Evolutionary conservation across 2,113 vertebrate species (phyloP), one percentile per base, ranked within the genome.

Genomic region (Hippocampus comes): DNA sequence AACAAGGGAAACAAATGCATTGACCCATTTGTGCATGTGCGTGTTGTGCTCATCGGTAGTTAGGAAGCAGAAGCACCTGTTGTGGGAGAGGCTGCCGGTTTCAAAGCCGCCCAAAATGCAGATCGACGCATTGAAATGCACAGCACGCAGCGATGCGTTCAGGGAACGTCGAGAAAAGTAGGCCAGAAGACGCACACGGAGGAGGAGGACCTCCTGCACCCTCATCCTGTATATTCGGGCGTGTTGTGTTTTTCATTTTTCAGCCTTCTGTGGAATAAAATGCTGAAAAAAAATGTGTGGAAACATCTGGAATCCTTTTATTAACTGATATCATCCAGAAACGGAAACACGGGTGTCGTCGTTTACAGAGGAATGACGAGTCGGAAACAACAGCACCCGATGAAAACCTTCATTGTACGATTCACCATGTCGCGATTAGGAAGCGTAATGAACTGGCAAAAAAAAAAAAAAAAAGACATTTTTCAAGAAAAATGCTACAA

Each of bases 91-190:
- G 67, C 74, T 34, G 77, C 67, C 34, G 20, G 57, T 78, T 60
- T 86, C 82, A 85, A 86, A 87, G 84, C 30, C 17, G 51, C 48
- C 34, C 72, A 23, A 82, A 69, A 87, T 78, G 87, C 84, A 86
- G 81, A 86, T 86, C 0, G 70, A 65, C 43, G 81, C 70, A 85
- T 88, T 88, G 63, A 78, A 57, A 90, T 87, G 84, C 88, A 87
- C 82, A 72, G 78, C 85, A 84, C 84, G 72, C 49, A 0, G 71
- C 59, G 65, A 79, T n/a, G 77, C 79, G 73, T 73, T 78, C 69
- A 80, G 73, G 77, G 69, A 34, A 42, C 4, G 49, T 5, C n/a
- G 14, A 46, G n/a, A 48, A 38, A 87, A 85, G 84, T 84, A 82
- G 87, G 84, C 67, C 85, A 80, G 71, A 11, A 34, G 9, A 48